A percentile compares a stretch with the other conserved stretches of the same genome.
Conservation (phyloP, 2,888 invertebrate genomes). For the Xestia rhomboidea region DNA sequence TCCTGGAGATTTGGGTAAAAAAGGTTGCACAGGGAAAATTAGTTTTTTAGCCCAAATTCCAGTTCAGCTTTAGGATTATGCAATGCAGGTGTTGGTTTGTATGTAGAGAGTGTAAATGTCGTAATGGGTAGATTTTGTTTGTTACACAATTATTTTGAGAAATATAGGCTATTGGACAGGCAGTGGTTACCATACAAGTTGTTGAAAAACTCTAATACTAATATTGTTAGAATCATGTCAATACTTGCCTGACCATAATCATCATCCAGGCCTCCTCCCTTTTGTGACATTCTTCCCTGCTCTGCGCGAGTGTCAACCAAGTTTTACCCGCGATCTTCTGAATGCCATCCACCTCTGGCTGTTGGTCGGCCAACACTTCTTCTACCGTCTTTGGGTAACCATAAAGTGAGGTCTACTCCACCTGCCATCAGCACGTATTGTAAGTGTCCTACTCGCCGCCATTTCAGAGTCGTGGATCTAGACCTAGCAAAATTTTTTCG, state of each 20-base stretch:
- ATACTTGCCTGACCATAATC: neutral
- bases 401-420: neutral
- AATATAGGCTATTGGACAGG: neutral
- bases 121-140: neutral
- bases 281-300: neutral
- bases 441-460: neutral
- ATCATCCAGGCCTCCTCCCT: neutral
- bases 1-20: slow-evolving; percentile 8
- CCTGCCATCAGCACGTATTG: neutral
- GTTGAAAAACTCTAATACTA: neutral
- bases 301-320: neutral
- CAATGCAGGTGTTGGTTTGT: neutral
- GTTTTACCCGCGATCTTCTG: neutral
- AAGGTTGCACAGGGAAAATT: neutral
- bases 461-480: too few relatives aligned
- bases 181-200: too few relatives aligned
- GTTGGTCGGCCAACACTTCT: neutral
- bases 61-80: slow-evolving; percentile 1
- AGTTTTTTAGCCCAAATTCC: neutral
- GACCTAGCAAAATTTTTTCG: neutral
- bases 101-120: neutral
- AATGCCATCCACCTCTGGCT: neutral
- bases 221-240: neutral
- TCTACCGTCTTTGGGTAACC: neutral
- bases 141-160: neutral